phyloP scores from a whole-genome alignment of 1,140 invertebrate genomes.

The Drosophila quadrilineata region DNA sequence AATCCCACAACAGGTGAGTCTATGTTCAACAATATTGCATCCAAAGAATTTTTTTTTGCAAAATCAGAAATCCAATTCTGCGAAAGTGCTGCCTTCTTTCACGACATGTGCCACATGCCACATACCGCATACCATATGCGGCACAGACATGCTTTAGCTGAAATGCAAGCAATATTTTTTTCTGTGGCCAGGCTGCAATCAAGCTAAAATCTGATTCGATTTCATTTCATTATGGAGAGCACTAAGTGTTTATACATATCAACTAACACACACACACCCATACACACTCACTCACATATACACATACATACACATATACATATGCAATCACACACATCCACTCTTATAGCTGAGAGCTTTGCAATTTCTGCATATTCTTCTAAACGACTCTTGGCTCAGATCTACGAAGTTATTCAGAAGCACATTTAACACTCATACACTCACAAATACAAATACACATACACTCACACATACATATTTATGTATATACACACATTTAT shows the following conservation, averaged over 20 bases:
- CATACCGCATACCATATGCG: not conserved
- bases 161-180: constrained; percentile 54
- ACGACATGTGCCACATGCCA: not conserved
- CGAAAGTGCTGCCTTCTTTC: not conserved
- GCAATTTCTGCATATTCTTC: too few species aligned
- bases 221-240: constrained; percentile 66
- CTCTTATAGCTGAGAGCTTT: too few species aligned
- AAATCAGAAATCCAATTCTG: not conserved
- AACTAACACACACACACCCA: not conserved
- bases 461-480: too few species aligned
- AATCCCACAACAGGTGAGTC: constrained; percentile 74
- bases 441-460: too few species aligned
- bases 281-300: not conserved
- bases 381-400: too few species aligned
- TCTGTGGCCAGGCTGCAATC: constrained; percentile 53
- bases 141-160: not conserved
- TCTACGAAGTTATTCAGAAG: too few species aligned
- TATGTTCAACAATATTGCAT: constrained; percentile 6
- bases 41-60: constrained; percentile 26
- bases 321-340: too few species aligned
- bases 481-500: too few species aligned
- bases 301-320: too few species aligned
- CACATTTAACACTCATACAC: too few species aligned
- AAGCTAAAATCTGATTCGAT: constrained; percentile 59
- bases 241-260: constrained; percentile 3